Base-by-base conservation (phyloP, 1,140 invertebrate species). In the Coboldia fuscipes region DNA sequence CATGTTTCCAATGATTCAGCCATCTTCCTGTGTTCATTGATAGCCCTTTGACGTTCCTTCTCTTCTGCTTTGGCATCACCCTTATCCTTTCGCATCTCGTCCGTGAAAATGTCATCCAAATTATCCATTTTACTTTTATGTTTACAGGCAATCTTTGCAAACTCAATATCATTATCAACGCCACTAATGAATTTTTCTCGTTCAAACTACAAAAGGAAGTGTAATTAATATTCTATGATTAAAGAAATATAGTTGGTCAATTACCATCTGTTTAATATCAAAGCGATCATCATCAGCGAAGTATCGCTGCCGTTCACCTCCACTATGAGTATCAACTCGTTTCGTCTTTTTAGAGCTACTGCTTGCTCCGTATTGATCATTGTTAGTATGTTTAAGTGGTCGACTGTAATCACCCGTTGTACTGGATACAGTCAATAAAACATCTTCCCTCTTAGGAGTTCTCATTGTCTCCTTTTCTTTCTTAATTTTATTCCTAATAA, bases 221-320 rank as follows among this genome's bases (percentile, higher is more conserved):
- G 30, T 4, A 37, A 36, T 33, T 37, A 23, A 21, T 39, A 14
- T 21, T 8, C 34, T 26, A 37, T 36, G 17, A 36, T 31, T 23
- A 21, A 12, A 39, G 24, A 37, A 3, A 29, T 14, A 34, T 24
- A 9, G 35, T 23, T 13, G 8, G 24, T 16, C 34, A 37, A 8
- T 61, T 63, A 83, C 80, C 77, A 94, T 79, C 50, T 84, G 64
- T 52, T 80, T 68, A 10, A 94, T 66, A 27, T 78, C 73, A 58
- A 82, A 77, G 54, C 76, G 76, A 48, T 92, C 83, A 64, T 93
- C 86, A 61, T 93, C 84, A 24, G 75, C 68, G 63, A 88, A 93
- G 58, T 92, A 90, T 36, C 74, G 66, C 12, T 72, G 60, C 42
- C 85, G 65, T 47, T 85, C 61, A 2, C 77, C 75, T 37, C 58